These are phyloP conservation scores for Panzeria rudis DNA, from an alignment of 2,888 invertebrate genomes.

Conservation along the genomic window DNA sequence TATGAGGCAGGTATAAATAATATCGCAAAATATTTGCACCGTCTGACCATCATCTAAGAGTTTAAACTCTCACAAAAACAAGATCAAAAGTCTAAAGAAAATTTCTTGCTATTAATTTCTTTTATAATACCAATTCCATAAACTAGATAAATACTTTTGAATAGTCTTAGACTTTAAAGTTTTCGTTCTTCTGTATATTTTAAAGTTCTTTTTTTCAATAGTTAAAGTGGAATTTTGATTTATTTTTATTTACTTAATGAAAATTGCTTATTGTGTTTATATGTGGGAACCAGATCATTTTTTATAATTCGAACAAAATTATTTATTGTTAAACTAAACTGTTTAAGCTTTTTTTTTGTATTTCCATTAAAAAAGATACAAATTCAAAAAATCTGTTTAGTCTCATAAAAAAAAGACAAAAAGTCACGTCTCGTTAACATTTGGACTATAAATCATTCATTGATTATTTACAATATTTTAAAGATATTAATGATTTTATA, in stretches of 20 bases:
- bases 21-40: too few species aligned
- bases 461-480: conserved; percentile 24
- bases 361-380: neutral
- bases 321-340: neutral
- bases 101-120: neutral
- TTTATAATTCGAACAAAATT: conserved; percentile 40
- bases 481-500: conserved; percentile 33
- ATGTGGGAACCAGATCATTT: conserved; percentile 50
- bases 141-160: neutral
- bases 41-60: too few species aligned
- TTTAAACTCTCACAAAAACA: too few species aligned
- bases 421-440: conserved; percentile 52
- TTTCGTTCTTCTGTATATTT: neutral
- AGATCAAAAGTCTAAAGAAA: too few species aligned
- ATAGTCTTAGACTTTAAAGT: neutral
- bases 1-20: too few species aligned
- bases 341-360: neutral
- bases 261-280: conserved; percentile 39
- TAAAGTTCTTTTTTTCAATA: neutral
- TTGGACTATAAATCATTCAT: conserved; percentile 49
- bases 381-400: neutral
- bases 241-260: conserved; percentile 19
- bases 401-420: neutral
- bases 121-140: neutral
- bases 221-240: conserved; percentile 42